These are phyloP conservation scores for Nixonia krombeini DNA, from an alignment of 1,140 invertebrate species.

Conservation along the genomic window DNA sequence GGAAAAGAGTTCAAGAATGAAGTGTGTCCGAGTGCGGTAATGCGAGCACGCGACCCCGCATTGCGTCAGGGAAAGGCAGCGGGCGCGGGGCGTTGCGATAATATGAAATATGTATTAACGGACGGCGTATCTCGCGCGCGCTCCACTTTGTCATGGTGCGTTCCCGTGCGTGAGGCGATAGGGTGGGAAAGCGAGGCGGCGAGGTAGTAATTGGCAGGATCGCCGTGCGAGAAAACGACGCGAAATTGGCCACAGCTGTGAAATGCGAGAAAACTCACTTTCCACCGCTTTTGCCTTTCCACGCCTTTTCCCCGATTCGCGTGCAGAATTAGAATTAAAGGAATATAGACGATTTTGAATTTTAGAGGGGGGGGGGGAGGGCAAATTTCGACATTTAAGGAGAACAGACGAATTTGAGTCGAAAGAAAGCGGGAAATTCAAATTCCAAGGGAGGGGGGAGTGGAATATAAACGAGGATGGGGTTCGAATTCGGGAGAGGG, in stretches of 20 bases:
- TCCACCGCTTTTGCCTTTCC: too few relatives aligned
- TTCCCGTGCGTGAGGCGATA: constrained; percentile 49
- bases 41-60: constrained; percentile 29
- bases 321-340: too few relatives aligned
- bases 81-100: constrained; percentile 20
- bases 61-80: constrained; percentile 31
- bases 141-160: constrained; percentile 47
- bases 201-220: constrained; percentile 44
- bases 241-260: constrained; percentile 26
- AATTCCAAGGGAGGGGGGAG: too few relatives aligned
- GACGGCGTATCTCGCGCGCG: constrained; percentile 44
- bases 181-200: constrained; percentile 45
- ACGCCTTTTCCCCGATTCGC: too few relatives aligned
- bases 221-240: constrained; percentile 29
- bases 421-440: too few relatives aligned
- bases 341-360: too few relatives aligned
- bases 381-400: too few relatives aligned
- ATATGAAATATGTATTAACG: constrained; percentile 56
- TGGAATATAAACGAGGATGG: too few relatives aligned
- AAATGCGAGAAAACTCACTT: constrained; percentile 31
- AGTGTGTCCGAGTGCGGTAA: constrained; percentile 10
- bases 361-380: too few relatives aligned
- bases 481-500: too few relatives aligned
- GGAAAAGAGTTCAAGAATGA: too few relatives aligned
- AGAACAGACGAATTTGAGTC: too few relatives aligned